Evolutionary conservation across 2,888 invertebrate genomes (phyloP).

Genomic region (Hypercompe scribonia): DNA sequence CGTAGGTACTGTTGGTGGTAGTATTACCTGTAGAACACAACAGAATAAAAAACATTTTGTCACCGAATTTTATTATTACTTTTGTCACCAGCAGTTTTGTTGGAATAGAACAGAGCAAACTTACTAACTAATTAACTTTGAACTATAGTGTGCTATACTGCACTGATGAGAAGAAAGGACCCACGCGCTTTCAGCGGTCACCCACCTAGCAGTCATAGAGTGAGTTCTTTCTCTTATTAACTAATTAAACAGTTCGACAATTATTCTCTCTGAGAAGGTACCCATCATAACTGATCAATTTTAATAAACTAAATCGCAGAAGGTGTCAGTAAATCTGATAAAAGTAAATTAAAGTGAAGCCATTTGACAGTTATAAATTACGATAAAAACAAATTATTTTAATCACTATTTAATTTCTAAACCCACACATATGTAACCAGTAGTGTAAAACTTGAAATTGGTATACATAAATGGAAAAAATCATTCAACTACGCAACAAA

Average conservation of each 20-base stretch:
- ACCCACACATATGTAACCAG: too few relatives aligned
- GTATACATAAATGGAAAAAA: too few relatives aligned
- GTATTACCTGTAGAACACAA: slow-evolving; percentile 61
- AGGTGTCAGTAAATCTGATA: too few relatives aligned
- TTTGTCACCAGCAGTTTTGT: background rate
- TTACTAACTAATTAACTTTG: too few relatives aligned
- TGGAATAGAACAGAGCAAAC: background rate
- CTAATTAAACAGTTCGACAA: background rate
- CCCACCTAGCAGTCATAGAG: background rate
- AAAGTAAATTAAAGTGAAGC: background rate
- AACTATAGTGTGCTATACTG: background rate
- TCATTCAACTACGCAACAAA: too few relatives aligned
- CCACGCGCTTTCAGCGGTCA: background rate
- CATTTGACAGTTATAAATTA: background rate
- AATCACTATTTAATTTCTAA: too few relatives aligned
- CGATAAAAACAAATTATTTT: too few relatives aligned
- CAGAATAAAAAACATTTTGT: background rate
- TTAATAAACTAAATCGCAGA: background rate
- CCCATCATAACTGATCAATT: background rate
- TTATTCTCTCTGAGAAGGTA: background rate
- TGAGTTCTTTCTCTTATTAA: background rate
- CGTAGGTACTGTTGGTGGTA: slow-evolving; percentile 80
- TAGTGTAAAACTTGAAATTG: too few relatives aligned
- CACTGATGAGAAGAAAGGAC: background rate
- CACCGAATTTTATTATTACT: too few relatives aligned